A percentile compares a stretch with the other conserved stretches of the same genome.
phyloP scores from a whole-genome alignment of 2,113 vertebrate genomes.

The Puffinus mauretanicus region DNA sequence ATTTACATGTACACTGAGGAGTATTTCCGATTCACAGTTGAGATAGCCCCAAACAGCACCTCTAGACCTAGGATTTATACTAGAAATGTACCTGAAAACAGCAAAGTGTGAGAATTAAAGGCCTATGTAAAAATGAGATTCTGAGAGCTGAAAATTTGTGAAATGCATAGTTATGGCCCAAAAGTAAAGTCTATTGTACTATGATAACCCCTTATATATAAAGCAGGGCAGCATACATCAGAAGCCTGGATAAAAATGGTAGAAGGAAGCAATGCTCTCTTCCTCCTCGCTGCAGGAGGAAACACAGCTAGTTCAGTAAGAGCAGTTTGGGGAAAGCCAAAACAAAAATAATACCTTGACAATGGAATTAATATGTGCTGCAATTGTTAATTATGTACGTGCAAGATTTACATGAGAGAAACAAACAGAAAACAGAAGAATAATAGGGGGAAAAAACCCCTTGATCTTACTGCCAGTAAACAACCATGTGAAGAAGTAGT shows the following conservation, averaged over 20 bases:
- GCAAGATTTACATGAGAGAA: not conserved
- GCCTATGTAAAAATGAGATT: not conserved
- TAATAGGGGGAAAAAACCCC: rapidly evolving
- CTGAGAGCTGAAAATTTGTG: not conserved
- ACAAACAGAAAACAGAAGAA: not conserved
- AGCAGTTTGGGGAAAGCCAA: not conserved
- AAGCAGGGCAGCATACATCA: not conserved
- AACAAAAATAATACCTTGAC: not conserved
- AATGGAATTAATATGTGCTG: not conserved
- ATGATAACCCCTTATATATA: not conserved
- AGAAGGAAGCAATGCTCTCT: not conserved
- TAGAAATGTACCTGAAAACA: not conserved
- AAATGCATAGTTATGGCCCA: not conserved
- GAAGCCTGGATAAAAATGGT: not conserved
- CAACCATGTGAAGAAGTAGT: not conserved
- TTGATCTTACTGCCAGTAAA: not conserved
- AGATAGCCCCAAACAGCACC: not conserved
- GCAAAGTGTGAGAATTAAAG: not conserved
- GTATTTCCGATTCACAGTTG: not conserved
- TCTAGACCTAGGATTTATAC: not conserved
- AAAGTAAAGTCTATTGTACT: not conserved
- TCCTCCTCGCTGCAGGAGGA: not conserved
- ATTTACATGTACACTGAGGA: not conserved
- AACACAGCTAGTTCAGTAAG: not conserved
- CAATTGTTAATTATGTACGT: not conserved